These are phyloP conservation scores for Sula dactylatra DNA, from an alignment of 2,113 vertebrate genomes.

Conservation along the genomic window DNA sequence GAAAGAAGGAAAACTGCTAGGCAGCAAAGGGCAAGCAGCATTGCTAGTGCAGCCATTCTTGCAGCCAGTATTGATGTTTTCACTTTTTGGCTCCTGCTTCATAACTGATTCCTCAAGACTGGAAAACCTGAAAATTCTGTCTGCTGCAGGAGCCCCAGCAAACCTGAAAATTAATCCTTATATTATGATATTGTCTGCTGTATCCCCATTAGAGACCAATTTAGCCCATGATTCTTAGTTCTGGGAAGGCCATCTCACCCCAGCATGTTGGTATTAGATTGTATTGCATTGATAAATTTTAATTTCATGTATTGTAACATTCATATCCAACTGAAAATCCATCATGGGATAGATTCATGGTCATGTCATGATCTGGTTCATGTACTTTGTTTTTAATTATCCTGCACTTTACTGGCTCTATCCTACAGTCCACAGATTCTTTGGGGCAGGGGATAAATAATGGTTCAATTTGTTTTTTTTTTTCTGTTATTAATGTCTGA, in stretches of 20 bases:
- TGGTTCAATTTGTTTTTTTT: neutral
- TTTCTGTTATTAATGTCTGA: neutral
- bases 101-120: neutral
- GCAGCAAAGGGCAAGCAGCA: neutral
- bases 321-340: neutral
- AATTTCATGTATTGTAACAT: neutral
- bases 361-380: neutral
- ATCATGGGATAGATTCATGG: neutral
- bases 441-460: neutral
- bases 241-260: neutral
- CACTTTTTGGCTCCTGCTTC: neutral
- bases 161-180: neutral
- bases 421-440: neutral
- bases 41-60: neutral
- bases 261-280: neutral
- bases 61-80: neutral
- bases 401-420: neutral
- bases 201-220: neutral
- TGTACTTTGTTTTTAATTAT: neutral
- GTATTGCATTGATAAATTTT: neutral
- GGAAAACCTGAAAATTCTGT: neutral
- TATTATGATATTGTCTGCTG: neutral
- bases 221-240: neutral
- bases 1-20: neutral
- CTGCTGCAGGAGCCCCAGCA: neutral